These are phyloP conservation scores for Sciurus niger DNA, from an alignment of 2,113 vertebrate species.

Conservation along the genomic window DNA sequence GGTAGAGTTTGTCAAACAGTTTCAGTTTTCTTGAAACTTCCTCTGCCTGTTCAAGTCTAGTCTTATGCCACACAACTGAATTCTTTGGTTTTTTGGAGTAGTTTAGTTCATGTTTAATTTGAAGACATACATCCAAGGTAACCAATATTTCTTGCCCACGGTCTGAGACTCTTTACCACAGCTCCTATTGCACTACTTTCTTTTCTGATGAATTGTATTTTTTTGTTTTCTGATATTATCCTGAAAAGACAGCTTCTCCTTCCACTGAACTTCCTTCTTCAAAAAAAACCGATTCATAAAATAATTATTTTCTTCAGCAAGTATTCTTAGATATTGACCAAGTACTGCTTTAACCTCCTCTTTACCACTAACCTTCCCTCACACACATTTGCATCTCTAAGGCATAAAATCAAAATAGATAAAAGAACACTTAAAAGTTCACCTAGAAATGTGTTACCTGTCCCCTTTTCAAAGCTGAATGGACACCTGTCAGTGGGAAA, in stretches of 20 bases:
- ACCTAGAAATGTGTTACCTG: background rate
- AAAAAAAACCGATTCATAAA: conserved; percentile 39
- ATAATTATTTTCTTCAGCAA: background rate
- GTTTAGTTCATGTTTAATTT: background rate
- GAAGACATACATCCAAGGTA: background rate
- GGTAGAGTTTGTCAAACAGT: background rate
- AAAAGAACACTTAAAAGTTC: background rate
- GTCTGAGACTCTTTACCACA: background rate
- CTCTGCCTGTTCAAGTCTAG: background rate
- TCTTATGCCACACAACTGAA: background rate
- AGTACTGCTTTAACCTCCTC: background rate
- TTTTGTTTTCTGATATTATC: conserved; percentile 17
- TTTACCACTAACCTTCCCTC: background rate
- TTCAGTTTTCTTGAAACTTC: background rate
- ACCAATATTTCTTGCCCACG: background rate
- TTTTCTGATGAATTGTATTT: background rate
- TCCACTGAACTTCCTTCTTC: background rate
- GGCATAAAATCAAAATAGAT: background rate
- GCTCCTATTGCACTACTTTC: background rate
- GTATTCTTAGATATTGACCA: background rate
- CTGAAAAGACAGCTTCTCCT: background rate
- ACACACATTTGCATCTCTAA: background rate
- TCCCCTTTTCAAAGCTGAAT: background rate
- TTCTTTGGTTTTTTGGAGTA: background rate
- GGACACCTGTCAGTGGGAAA: background rate